Evolutionary conservation across 2,113 vertebrate species (phyloP).

Genomic region (Nyctibius bracteatus): DNA sequence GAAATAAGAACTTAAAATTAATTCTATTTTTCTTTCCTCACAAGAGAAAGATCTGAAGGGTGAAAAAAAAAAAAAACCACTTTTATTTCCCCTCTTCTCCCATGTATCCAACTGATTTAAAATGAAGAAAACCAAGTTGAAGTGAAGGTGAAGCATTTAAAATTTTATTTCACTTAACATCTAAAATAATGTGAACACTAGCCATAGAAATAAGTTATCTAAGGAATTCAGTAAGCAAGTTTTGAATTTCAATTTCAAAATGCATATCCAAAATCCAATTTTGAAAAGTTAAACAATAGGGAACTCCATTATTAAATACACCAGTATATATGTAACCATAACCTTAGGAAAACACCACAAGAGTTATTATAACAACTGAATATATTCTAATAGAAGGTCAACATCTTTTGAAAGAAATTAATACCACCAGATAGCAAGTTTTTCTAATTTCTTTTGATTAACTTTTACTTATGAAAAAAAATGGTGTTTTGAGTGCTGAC

Average conservation of each 20-base stretch:
- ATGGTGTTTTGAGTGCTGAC: neutral
- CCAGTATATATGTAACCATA: neutral
- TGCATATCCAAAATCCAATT: neutral
- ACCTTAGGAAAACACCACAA: neutral
- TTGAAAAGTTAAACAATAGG: neutral
- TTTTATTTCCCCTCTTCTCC: neutral
- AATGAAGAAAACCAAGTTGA: neutral
- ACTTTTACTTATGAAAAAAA: neutral
- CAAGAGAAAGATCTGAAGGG: neutral
- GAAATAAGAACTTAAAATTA: neutral
- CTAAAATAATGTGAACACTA: too few species aligned
- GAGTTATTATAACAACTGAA: neutral
- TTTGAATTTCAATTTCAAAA: neutral
- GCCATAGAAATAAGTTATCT: neutral
- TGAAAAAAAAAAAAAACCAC: neutral
- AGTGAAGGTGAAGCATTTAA: neutral
- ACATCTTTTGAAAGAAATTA: neutral
- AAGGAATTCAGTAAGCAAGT: neutral
- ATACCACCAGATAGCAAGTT: neutral
- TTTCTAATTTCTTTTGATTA: neutral
- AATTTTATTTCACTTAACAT: neutral
- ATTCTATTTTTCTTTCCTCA: neutral
- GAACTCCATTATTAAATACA: neutral
- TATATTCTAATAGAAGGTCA: neutral
- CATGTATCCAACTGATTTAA: neutral